Conservation (phyloP, 2,113 vertebrate genomes). For the Lampris incognitus region DNA sequence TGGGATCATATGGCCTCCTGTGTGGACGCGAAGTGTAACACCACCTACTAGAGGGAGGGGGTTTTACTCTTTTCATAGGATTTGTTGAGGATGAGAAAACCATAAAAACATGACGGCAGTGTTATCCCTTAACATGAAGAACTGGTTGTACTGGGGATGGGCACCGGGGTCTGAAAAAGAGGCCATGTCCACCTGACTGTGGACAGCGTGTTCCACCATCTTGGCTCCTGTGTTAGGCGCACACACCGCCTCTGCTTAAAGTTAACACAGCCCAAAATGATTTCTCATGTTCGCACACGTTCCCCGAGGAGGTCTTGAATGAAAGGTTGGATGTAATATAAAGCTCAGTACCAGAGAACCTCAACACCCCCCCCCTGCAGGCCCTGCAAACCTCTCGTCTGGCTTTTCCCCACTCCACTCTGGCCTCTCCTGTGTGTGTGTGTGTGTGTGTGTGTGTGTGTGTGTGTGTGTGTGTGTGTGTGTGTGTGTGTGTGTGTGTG, state of each 20-base stretch:
- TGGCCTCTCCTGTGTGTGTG: slow-evolving; percentile 42
- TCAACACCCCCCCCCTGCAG: slow-evolving; percentile 28
- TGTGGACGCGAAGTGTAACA: too few species aligned
- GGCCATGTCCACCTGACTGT: slow-evolving; percentile 14
- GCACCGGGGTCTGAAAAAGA: slow-evolving; percentile 14
- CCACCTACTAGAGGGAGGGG: too few species aligned
- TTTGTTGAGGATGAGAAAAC: too few species aligned
- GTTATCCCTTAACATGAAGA: background rate
- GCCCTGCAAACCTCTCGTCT: slow-evolving; percentile 65
- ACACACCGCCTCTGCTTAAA: slow-evolving; percentile 42
- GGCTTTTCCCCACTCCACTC: slow-evolving; percentile 39
- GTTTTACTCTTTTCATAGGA: too few species aligned
- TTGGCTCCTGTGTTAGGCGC: slow-evolving; percentile 22
- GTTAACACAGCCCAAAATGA: slow-evolving; percentile 38
- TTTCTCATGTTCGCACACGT: slow-evolving; percentile 66
- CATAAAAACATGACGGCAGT: background rate
- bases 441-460: background rate
- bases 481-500: background rate
- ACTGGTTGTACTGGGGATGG: slow-evolving; percentile 24
- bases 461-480: background rate
- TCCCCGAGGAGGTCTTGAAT: slow-evolving; percentile 60
- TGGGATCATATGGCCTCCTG: too few species aligned
- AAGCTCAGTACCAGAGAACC: slow-evolving; percentile 38
- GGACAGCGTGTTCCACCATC: background rate
- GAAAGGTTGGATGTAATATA: slow-evolving; percentile 56